phyloP scores from a whole-genome alignment of 2,888 invertebrate species.

The Dasysyrphus albostriatus region DNA sequence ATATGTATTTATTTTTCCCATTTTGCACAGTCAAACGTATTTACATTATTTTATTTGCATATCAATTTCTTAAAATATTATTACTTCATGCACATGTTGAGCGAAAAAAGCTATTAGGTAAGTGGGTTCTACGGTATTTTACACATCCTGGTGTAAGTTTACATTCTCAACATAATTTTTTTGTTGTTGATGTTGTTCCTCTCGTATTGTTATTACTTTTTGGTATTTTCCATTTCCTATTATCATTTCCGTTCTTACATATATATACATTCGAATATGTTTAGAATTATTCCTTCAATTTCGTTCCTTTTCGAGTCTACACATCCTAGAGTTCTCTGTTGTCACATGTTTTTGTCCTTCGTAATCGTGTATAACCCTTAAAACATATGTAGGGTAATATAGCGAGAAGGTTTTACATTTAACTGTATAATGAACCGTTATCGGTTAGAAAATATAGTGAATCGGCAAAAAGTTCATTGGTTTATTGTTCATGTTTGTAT shows the following conservation, averaged over 20 bases:
- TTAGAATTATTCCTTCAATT: constrained; percentile 48
- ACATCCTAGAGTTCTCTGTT: constrained; percentile 26
- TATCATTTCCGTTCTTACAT: constrained; percentile 58
- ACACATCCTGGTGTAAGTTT: constrained; percentile 54
- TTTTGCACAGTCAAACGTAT: background rate
- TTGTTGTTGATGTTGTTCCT: constrained; percentile 22
- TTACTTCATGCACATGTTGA: constrained; percentile 28
- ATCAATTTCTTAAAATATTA: constrained; percentile 23
- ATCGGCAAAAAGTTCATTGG: constrained; percentile 55
- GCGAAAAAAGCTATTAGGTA: constrained; percentile 19
- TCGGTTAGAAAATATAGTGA: constrained; percentile 62
- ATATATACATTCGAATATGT: too few species aligned
- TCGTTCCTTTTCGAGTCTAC: constrained; percentile 39
- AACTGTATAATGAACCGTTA: constrained; percentile 66
- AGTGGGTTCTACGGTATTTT: constrained; percentile 37
- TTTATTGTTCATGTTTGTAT: constrained; percentile 15
- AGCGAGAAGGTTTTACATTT: constrained; percentile 39
- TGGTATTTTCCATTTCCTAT: constrained; percentile 69
- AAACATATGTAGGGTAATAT: constrained; percentile 33
- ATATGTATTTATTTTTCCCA: background rate
- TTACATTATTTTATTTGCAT: constrained; percentile 14
- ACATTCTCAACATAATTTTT: constrained; percentile 44
- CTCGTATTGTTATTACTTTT: constrained; percentile 60
- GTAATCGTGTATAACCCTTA: constrained; percentile 4
- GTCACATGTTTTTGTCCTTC: constrained; percentile 20